These are phyloP conservation scores for Thunnus maccoyii DNA, from an alignment of 2,113 vertebrate genomes.

Conservation along the genomic window DNA sequence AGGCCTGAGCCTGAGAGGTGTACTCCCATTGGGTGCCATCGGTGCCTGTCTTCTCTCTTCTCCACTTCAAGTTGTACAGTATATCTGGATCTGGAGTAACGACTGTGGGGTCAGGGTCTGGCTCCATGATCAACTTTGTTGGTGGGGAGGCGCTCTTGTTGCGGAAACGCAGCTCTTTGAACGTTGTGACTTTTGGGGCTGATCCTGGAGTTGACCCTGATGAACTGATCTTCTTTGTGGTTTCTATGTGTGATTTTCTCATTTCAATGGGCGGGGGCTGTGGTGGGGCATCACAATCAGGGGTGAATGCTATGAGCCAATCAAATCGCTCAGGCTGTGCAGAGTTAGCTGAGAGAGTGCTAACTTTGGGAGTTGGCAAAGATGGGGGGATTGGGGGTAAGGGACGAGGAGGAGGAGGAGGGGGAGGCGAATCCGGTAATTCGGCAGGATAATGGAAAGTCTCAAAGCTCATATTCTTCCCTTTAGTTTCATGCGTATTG, in stretches of 20 bases:
- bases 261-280: constrained; percentile 72
- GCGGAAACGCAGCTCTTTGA: constrained; percentile 92
- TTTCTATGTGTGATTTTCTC: constrained; percentile 55
- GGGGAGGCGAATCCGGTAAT: constrained; percentile 79
- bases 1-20: constrained; percentile 83
- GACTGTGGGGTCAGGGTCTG: constrained; percentile 82
- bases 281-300: constrained; percentile 85
- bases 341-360: constrained; percentile 83
- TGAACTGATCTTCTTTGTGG: constrained; percentile 46
- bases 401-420: constrained; percentile 86
- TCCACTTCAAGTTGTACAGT: constrained; percentile 86
- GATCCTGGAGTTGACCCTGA: constrained; percentile 46
- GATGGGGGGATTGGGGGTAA: constrained; percentile 80
- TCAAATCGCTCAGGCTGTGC: constrained; percentile 87
- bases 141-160: constrained; percentile 79
- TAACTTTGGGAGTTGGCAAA: constrained; percentile 68
- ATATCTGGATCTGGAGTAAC: constrained; percentile 85
- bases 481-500: constrained; percentile 66
- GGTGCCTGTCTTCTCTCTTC: constrained; percentile 75
- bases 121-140: constrained; percentile 73
- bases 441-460: constrained; percentile 68
- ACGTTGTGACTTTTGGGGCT: constrained; percentile 91
- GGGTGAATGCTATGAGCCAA: constrained; percentile 96
- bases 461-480: constrained; percentile 57
- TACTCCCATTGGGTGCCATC: constrained; percentile 82